Conservation (phyloP, 2,888 invertebrate genomes). For the Cyrtodaria siliqua region DNA sequence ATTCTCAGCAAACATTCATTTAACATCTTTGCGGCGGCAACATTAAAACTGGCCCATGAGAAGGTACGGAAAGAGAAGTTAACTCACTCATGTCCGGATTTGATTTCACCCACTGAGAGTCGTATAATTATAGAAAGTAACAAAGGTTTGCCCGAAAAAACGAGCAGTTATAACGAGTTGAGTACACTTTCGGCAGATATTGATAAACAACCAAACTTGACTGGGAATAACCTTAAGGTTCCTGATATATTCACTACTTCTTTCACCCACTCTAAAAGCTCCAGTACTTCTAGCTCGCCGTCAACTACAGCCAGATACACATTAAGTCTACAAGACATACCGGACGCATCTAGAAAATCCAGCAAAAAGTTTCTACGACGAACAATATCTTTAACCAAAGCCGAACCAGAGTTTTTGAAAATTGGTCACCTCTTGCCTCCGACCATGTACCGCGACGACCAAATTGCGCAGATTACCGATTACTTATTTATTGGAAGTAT, state of each 20-base stretch:
- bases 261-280: slow-evolving; percentile 62
- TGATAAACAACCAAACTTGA: neutral
- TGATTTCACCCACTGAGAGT: slow-evolving; percentile 21
- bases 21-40: slow-evolving; percentile 52
- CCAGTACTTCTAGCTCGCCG: slow-evolving; percentile 22
- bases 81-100: slow-evolving; percentile 59
- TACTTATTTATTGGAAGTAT: slow-evolving; percentile 86
- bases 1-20: slow-evolving; percentile 63
- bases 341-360: slow-evolving; percentile 9
- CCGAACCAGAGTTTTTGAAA: slow-evolving; percentile 24
- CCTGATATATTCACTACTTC: slow-evolving; percentile 72
- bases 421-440: slow-evolving; percentile 40
- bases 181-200: slow-evolving; percentile 15
- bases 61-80: slow-evolving; percentile 27
- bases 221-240: slow-evolving; percentile 51
- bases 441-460: slow-evolving; percentile 67
- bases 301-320: neutral
- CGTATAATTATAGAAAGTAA: slow-evolving; percentile 5
- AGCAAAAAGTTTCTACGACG: slow-evolving; percentile 29
- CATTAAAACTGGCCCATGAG: slow-evolving; percentile 47
- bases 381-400: slow-evolving; percentile 39
- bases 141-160: slow-evolving; percentile 11
- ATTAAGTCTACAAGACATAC: slow-evolving; percentile 44
- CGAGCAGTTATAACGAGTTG: slow-evolving; percentile 37
- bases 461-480: slow-evolving; percentile 74